Conservation (phyloP, 2,888 invertebrate species). For the Philereme transversata region DNA sequence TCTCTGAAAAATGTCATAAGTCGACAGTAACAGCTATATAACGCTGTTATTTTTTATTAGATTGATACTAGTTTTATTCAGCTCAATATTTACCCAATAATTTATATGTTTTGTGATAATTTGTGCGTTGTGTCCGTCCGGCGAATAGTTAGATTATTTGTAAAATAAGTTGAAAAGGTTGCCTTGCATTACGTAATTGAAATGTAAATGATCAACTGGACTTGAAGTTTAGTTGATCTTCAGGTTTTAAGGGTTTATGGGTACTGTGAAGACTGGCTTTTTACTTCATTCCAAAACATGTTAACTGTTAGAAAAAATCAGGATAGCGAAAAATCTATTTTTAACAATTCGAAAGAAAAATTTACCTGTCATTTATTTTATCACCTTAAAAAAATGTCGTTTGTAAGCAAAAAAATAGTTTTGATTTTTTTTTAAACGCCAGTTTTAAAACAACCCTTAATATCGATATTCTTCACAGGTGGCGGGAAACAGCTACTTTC, state of each 20-base stretch:
- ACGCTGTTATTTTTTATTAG: no score
- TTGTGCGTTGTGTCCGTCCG: constrained; percentile 60
- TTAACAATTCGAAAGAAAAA: no score
- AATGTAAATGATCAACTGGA: constrained; percentile 30
- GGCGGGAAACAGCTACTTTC: constrained; percentile 58
- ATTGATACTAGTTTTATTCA: constrained; percentile 15
- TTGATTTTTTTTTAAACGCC: constrained; percentile 1
- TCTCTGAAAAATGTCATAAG: no score
- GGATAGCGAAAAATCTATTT: no score
- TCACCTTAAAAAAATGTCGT: no score
- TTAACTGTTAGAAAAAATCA: background rate
- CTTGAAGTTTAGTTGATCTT: constrained; percentile 30
- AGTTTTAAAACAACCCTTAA: background rate
- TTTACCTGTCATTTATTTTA: no score
- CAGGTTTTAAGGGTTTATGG: constrained; percentile 15
- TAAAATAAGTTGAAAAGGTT: constrained; percentile 55
- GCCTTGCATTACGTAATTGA: constrained; percentile 77
- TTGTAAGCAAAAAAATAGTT: background rate
- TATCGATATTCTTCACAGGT: constrained; percentile 45
- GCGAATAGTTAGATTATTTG: constrained; percentile 30
- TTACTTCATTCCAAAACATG: background rate
- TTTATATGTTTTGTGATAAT: constrained; percentile 64
- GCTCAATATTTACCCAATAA: constrained; percentile 18
- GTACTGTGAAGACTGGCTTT: constrained; percentile 11
- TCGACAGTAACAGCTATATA: no score